These are phyloP conservation scores for Meleagris gallopavo DNA, from an alignment of 2,113 vertebrate species.

Conservation along the genomic window DNA sequence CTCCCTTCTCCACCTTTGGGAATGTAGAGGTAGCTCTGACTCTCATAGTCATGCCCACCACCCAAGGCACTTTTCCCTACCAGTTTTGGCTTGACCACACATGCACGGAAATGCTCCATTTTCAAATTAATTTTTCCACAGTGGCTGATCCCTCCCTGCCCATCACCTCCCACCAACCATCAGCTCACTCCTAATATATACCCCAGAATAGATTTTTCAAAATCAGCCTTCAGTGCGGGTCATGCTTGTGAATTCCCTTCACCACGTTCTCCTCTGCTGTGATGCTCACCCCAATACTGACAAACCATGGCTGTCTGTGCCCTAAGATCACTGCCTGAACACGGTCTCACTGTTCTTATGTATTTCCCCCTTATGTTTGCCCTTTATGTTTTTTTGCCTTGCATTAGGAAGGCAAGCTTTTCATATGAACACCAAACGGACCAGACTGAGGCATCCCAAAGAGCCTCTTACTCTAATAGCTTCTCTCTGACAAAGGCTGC, in stretches of 20 bases:
- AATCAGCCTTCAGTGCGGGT: fast-evolving
- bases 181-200: fast-evolving
- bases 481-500: fast-evolving
- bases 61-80: not conserved
- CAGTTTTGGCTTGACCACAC: fast-evolving
- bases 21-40: fast-evolving
- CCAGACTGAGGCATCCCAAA: not conserved
- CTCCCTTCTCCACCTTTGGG: not conserved
- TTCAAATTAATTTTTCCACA: no score
- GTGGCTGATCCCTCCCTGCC: not conserved
- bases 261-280: not conserved
- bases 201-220: fast-evolving
- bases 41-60: fast-evolving
- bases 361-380: not conserved
- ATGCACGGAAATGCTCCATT: not conserved
- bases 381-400: not conserved
- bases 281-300: not conserved
- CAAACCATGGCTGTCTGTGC: fast-evolving
- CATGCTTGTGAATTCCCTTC: not conserved
- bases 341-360: not conserved
- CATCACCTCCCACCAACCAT: not conserved
- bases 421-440: not conserved
- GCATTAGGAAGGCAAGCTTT: not conserved
- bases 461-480: not conserved
- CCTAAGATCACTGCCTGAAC: not conserved